Conservation (phyloP, 2,113 vertebrate species). For the Hemiprocne comata region DNA sequence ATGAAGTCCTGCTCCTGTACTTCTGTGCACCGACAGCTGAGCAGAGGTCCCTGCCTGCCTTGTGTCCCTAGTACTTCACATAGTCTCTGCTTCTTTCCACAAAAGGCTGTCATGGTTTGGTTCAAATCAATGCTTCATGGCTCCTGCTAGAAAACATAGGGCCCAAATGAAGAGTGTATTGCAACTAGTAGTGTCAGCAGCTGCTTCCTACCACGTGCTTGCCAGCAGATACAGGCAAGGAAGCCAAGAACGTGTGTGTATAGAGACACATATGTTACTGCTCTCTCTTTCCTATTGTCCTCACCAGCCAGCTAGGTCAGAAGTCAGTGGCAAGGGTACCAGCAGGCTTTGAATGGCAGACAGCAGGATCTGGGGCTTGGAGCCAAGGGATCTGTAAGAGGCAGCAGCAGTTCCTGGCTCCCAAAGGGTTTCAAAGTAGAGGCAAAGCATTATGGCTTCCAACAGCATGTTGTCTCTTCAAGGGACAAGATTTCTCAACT, state of each 20-base stretch:
- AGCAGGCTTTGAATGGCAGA: not conserved
- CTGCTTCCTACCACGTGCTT: not conserved
- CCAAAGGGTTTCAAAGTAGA: not conserved
- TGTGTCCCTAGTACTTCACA: not conserved
- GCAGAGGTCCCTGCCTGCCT: not conserved
- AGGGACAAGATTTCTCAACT: conserved; percentile 12
- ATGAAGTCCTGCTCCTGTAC: not conserved
- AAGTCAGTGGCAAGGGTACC: not conserved
- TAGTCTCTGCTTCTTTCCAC: not conserved
- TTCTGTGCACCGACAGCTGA: accelerated
- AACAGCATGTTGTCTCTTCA: conserved; percentile 4
- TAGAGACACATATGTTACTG: conserved; percentile 29
- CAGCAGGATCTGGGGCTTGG: not conserved
- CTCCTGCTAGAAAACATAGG: conserved; percentile 27
- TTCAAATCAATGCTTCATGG: not conserved
- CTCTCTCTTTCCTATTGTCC: not conserved
- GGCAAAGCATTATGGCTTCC: not conserved
- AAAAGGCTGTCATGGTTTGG: not conserved
- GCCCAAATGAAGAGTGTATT: conserved; percentile 19
- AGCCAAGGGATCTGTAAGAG: conserved; percentile 4
- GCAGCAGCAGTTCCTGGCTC: conserved; percentile 6
- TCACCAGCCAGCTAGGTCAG: conserved; percentile 28
- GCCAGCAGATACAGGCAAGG: not conserved
- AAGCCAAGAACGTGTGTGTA: conserved; percentile 33
- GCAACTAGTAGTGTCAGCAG: conserved; percentile 12